Evolutionary conservation across 2,888 invertebrate genomes (phyloP).

Genomic region (Doris montereyensis): DNA sequence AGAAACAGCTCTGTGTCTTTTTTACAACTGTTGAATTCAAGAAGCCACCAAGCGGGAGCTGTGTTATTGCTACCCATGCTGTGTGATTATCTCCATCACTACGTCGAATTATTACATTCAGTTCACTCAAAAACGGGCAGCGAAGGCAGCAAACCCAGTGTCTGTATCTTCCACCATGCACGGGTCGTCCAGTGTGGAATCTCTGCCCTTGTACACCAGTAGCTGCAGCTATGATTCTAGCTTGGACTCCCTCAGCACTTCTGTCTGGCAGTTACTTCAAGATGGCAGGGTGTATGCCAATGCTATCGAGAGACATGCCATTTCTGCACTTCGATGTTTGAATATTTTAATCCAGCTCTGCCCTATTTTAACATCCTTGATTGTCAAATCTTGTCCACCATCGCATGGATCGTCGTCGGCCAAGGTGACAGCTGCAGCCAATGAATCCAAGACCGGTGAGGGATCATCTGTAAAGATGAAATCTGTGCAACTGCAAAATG

Average conservation of each 20-base stretch:
- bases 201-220: slow-evolving; percentile 43
- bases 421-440: no score
- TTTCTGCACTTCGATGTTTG: slow-evolving; percentile 48
- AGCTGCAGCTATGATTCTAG: slow-evolving; percentile 53
- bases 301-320: slow-evolving; percentile 53
- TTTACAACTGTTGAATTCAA: no score
- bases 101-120: slow-evolving; percentile 52
- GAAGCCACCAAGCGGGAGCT: no score
- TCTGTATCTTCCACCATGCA: neutral
- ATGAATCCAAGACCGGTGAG: no score
- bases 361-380: neutral
- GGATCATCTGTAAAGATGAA: no score
- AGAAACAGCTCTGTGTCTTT: neutral
- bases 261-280: slow-evolving; percentile 50
- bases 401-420: no score
- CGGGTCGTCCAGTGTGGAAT: slow-evolving; percentile 18
- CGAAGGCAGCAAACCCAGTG: neutral
- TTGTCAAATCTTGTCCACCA: neutral
- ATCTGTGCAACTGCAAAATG: no score
- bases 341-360: slow-evolving; percentile 16
- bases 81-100: slow-evolving; percentile 58
- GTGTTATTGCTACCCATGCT: slow-evolving; percentile 57
- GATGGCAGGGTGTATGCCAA: slow-evolving; percentile 56
- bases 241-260: slow-evolving; percentile 56
- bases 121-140: neutral